Evolutionary conservation across 1,140 invertebrate species (phyloP).

Genomic region (Lepidurus arcticus): DNA sequence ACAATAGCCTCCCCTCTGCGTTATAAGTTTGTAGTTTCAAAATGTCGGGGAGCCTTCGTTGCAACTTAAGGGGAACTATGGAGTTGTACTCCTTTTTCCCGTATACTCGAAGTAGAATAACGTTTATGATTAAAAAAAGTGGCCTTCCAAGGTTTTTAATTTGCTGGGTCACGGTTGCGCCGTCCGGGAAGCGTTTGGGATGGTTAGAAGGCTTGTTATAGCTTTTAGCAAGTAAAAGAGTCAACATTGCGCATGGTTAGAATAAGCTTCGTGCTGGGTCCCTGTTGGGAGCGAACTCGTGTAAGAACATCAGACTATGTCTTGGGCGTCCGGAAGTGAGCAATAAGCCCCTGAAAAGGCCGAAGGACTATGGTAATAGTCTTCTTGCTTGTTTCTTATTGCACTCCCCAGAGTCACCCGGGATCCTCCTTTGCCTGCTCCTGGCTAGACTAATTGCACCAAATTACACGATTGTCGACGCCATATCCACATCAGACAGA

Average conservation of each 20-base stretch:
- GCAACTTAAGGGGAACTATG: no score
- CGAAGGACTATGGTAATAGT: neutral
- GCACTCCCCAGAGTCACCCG: neutral
- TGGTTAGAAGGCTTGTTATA: no score
- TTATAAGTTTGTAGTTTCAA: neutral
- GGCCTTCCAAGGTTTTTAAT: neutral
- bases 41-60: neutral
- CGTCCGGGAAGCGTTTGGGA: no score
- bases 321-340: constrained; percentile 5
- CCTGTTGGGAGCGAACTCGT: no score
- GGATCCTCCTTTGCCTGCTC: neutral
- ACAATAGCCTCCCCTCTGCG: neutral
- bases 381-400: neutral
- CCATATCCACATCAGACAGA: neutral
- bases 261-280: no score
- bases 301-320: neutral
- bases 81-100: no score
- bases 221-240: no score
- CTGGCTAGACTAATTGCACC: constrained; percentile 13
- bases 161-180: neutral
- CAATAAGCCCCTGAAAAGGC: constrained; percentile 7
- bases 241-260: no score
- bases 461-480: constrained; percentile 14
- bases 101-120: neutral
- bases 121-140: neutral